Conservation (phyloP, 2,888 invertebrate genomes). For the Tetragnatha montana region DNA sequence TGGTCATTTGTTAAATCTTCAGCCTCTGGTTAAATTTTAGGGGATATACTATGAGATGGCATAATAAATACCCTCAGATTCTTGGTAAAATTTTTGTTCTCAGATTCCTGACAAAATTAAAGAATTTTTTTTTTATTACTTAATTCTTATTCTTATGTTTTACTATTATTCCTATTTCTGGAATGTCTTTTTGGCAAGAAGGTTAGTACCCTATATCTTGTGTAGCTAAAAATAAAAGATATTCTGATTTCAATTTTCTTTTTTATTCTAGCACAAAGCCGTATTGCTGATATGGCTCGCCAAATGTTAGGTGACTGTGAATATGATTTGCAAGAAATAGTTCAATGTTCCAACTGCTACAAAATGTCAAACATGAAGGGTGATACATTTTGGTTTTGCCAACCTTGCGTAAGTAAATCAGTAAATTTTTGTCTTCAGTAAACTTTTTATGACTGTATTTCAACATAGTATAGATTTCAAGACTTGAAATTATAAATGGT, state of each 20-base stretch:
- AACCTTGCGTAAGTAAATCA: slow-evolving; percentile 76
- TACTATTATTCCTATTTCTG: not conserved
- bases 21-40: too few relatives aligned
- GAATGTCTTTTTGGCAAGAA: not conserved
- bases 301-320: slow-evolving; percentile 82
- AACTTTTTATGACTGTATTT: not conserved
- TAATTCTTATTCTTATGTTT: too few relatives aligned
- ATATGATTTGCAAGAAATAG: slow-evolving; percentile 85
- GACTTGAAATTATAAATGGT: not conserved
- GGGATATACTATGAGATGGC: too few relatives aligned
- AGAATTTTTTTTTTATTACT: too few relatives aligned
- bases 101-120: too few relatives aligned
- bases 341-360: slow-evolving; percentile 87
- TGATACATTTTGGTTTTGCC: slow-evolving; percentile 78
- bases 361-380: slow-evolving; percentile 85
- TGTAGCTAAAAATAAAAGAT: not conserved
- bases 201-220: too few relatives aligned
- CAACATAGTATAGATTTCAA: too few relatives aligned
- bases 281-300: slow-evolving; percentile 79
- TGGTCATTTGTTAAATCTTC: too few relatives aligned
- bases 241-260: not conserved
- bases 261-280: slow-evolving; percentile 77
- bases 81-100: too few relatives aligned
- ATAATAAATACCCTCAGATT: too few relatives aligned
- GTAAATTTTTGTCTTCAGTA: not conserved